phyloP scores from a whole-genome alignment of 2,888 invertebrate species.

The Tethea ocularis region DNA sequence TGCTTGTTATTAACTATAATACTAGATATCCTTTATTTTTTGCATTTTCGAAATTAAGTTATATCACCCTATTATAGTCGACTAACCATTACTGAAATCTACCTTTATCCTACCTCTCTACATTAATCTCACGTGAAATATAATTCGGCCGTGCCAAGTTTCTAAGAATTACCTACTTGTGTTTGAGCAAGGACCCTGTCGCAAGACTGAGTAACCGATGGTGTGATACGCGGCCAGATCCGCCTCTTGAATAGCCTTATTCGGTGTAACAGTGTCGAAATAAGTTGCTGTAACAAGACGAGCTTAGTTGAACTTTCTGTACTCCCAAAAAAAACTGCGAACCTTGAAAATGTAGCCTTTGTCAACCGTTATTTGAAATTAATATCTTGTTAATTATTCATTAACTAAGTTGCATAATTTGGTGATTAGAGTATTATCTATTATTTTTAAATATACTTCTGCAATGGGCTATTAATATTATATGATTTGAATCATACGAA shows the following conservation, averaged over 20 bases:
- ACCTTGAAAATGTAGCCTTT: background rate
- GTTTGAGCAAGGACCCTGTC: conserved; percentile 44
- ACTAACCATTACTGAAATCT: background rate
- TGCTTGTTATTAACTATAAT: background rate
- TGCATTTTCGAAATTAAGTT: too few species aligned
- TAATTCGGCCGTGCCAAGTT: background rate
- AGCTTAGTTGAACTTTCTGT: conserved; percentile 5
- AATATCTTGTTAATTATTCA: background rate
- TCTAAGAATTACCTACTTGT: conserved; percentile 5
- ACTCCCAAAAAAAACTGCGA: background rate
- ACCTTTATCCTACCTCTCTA: too few species aligned
- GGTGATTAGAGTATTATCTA: background rate
- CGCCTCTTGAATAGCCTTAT: conserved; percentile 62
- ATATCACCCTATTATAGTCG: background rate
- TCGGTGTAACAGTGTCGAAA: conserved; percentile 59
- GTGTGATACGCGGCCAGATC: conserved; percentile 45
- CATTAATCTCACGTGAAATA: background rate
- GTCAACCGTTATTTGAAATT: background rate
- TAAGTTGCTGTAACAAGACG: conserved; percentile 15
- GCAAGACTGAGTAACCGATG: conserved; percentile 53
- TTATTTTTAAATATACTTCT: background rate
- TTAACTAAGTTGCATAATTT: background rate
- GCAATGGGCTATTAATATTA: background rate
- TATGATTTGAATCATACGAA: background rate
- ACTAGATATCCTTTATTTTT: background rate